Base-by-base conservation (phyloP, 2,797 vertebrate species). In the Dallia pectoralis region DNA sequence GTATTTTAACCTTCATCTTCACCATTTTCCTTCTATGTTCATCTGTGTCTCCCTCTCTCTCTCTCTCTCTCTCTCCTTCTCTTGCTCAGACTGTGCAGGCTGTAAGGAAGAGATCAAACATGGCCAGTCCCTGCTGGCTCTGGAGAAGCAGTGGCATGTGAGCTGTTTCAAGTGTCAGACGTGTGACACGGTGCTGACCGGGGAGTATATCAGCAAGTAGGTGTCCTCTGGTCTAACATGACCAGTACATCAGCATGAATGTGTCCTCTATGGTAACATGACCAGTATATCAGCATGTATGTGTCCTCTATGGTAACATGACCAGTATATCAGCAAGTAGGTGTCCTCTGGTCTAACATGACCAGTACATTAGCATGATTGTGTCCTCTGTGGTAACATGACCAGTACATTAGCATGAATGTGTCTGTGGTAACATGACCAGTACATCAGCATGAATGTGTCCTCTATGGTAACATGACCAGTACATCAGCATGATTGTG, bases 171-270 rank as follows among this genome's bases (percentile, higher is more conserved):
- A 97, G 89, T 98, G 97, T 86, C 93, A 94, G 80, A 96, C 95
- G 0, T 98, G 97, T 1, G 93, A 95, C 51, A 89, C 94, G 71
- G 87, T 94, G 69, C 95, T 98, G 79, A 98, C 97, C 0, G 96
- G 95, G 74, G 97, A 98, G 82, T 98, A 98, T 92, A 98, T 98
- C 92, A 97, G 96, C 96, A 98, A 97, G 96, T 98, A 91, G 79
- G 96, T 94, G n/a, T 32, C 47, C 96, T 94, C 18, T 32, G 33
- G 3, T 3, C 3, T 36, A 36, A 36, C 33, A 36, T 36, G 33
- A 7, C 33, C n/a, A n/a, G n/a, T n/a, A n/a, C n/a, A n/a, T n/a
- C n/a, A n/a, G n/a, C n/a, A n/a, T n/a, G n/a, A n/a, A n/a, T n/a
- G n/a, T n/a, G n/a, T n/a, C n/a, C n/a, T n/a, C 11, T 29, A 12